These are phyloP conservation scores for Chironomus tepperi DNA, from an alignment of 1,140 invertebrate genomes.

Conservation along the genomic window DNA sequence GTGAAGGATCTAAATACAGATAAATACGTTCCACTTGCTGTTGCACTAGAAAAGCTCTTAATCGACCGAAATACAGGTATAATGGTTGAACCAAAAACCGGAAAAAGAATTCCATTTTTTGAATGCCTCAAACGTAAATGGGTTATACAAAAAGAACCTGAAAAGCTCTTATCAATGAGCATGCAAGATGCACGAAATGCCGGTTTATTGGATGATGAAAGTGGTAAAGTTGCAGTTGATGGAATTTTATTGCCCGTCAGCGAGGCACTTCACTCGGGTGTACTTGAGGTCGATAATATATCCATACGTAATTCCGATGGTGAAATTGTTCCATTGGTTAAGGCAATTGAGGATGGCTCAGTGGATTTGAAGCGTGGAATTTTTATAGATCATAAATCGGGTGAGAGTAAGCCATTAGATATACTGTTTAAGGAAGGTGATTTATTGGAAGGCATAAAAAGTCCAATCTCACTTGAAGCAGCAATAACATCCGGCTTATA, in stretches of 20 bases:
- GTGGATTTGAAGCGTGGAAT: slow-evolving; percentile 65
- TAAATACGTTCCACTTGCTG: slow-evolving; percentile 58
- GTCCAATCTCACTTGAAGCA: slow-evolving; percentile 68
- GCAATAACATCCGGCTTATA: slow-evolving; percentile 61
- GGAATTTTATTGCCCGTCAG: slow-evolving; percentile 46
- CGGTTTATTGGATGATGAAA: slow-evolving; percentile 37
- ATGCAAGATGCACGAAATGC: slow-evolving; percentile 35
- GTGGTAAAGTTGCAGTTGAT: slow-evolving; percentile 40
- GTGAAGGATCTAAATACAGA: slow-evolving; percentile 67
- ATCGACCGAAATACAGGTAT: slow-evolving; percentile 68
- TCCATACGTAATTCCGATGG: slow-evolving; percentile 59
- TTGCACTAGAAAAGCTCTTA: slow-evolving; percentile 62
- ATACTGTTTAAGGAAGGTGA: slow-evolving; percentile 60
- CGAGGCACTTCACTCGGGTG: slow-evolving; percentile 60
- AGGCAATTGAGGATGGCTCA: slow-evolving; percentile 66
- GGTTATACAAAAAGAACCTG: slow-evolving; percentile 52
- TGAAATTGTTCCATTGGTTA: slow-evolving; percentile 59
- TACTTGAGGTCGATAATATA: slow-evolving; percentile 66
- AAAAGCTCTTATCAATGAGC: slow-evolving; percentile 41
- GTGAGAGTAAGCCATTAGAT: slow-evolving; percentile 56
- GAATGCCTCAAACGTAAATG: slow-evolving; percentile 67
- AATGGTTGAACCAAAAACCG: slow-evolving; percentile 74
- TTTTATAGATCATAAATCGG: slow-evolving; percentile 58
- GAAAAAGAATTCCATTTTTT: slow-evolving; percentile 71
- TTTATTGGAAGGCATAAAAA: slow-evolving; percentile 54